Evolutionary conservation across 2,113 vertebrate genomes (phyloP).

Genomic region (Myrmecobius fasciatus): DNA sequence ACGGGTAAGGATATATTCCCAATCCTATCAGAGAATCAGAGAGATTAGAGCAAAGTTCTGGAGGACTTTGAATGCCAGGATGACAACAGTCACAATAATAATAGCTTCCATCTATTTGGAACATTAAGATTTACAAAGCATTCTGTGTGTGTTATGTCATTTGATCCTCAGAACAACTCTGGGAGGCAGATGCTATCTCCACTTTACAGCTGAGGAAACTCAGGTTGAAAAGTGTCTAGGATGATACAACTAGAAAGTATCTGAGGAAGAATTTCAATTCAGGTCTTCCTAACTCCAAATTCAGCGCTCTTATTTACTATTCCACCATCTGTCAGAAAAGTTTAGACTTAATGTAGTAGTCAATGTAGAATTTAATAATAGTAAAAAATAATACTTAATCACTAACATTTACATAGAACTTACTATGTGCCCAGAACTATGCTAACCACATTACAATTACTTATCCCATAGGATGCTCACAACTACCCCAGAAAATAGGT

Average conservation of each 20-base stretch:
- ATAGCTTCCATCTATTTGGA: neutral
- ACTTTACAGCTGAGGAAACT: neutral
- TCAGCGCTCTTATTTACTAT: neutral
- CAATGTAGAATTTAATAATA: neutral
- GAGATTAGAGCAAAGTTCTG: neutral
- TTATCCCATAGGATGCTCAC: too few relatives aligned
- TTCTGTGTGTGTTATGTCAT: neutral
- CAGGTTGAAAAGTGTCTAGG: neutral
- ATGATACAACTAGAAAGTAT: slow-evolving; percentile 2
- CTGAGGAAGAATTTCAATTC: neutral
- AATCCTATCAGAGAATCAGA: neutral
- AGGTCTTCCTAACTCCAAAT: neutral
- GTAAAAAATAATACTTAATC: too few relatives aligned
- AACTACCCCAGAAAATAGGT: too few relatives aligned
- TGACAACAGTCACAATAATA: neutral
- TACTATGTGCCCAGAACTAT: too few relatives aligned
- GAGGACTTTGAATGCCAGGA: neutral
- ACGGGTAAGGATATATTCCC: neutral
- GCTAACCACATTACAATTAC: too few relatives aligned
- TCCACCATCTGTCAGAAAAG: neutral
- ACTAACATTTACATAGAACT: too few relatives aligned
- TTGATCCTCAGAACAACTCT: neutral
- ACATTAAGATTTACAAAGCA: neutral
- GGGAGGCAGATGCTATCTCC: neutral
- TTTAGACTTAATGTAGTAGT: neutral